Conservation (phyloP, 1,140 invertebrate species). For the Drosophila sp. region DNA sequence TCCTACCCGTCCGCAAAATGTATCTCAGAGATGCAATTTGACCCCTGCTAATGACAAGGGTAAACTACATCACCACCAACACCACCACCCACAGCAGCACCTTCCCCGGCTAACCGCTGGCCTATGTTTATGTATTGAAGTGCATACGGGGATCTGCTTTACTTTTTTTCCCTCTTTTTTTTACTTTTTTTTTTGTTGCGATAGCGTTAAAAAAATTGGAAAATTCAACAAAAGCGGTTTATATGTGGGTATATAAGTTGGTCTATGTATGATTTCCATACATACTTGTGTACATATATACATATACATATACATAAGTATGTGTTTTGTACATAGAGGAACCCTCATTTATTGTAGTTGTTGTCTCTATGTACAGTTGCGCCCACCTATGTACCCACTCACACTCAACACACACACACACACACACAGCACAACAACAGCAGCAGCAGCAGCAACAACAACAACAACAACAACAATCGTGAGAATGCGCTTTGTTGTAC, state of each 20-base stretch:
- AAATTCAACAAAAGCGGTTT: slow-evolving; percentile 62
- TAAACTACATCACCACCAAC: slow-evolving; percentile 5
- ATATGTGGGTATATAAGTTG: slow-evolving; percentile 42
- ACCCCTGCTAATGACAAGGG: slow-evolving; percentile 46
- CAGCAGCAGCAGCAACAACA: slow-evolving; percentile 19
- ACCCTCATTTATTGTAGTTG: slow-evolving; percentile 48
- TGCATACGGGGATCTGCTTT: background rate
- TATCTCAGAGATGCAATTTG: slow-evolving; percentile 8
- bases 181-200: slow-evolving; percentile 58
- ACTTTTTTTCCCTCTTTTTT: slow-evolving; percentile 42
- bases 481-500: slow-evolving; percentile 67
- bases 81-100: background rate
- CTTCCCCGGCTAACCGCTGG: background rate
- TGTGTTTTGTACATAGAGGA: slow-evolving; percentile 41
- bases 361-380: slow-evolving; percentile 58
- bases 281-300: background rate
- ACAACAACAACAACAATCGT: slow-evolving; percentile 53
- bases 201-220: slow-evolving; percentile 61
- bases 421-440: too few species aligned
- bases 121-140: slow-evolving; percentile 27
- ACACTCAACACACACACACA: background rate
- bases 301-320: slow-evolving; percentile 9
- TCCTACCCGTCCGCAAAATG: slow-evolving; percentile 18
- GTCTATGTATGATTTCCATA: background rate
- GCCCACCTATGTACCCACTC: slow-evolving; percentile 54